These are phyloP conservation scores for Gobionotothen gibberifrons DNA, from an alignment of 2,797 vertebrate genomes.

Conservation along the genomic window DNA sequence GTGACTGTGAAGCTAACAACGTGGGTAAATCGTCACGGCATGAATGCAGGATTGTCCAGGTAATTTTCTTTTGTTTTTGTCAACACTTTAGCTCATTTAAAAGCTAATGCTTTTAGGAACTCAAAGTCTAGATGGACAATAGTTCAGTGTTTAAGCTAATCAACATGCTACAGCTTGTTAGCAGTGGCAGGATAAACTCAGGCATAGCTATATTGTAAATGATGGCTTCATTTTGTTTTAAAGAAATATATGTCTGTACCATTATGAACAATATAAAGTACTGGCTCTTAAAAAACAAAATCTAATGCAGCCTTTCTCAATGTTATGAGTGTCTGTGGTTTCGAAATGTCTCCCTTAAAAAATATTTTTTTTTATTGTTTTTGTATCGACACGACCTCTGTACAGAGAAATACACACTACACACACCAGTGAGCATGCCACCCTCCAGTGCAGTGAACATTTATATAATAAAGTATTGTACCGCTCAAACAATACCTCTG, in stretches of 20 bases:
- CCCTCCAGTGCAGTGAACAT: slow-evolving; percentile 1
- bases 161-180: background rate
- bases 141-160: background rate
- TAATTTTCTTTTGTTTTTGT: background rate
- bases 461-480: slow-evolving; percentile 5
- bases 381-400: background rate
- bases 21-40: background rate
- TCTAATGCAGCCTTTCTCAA: background rate
- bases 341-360: background rate
- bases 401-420: background rate
- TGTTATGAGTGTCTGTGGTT: background rate
- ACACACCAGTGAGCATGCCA: background rate
- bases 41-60: background rate
- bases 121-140: background rate
- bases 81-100: background rate
- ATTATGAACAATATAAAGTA: background rate
- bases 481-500: slow-evolving; percentile 8
- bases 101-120: background rate
- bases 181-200: background rate
- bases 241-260: background rate
- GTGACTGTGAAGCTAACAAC: background rate
- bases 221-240: too few species aligned
- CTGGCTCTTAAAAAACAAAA: background rate
- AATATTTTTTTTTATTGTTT: background rate
- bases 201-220: too few species aligned